phyloP scores from a whole-genome alignment of 2,113 vertebrate species.

The Poicephalus gulielmi region DNA sequence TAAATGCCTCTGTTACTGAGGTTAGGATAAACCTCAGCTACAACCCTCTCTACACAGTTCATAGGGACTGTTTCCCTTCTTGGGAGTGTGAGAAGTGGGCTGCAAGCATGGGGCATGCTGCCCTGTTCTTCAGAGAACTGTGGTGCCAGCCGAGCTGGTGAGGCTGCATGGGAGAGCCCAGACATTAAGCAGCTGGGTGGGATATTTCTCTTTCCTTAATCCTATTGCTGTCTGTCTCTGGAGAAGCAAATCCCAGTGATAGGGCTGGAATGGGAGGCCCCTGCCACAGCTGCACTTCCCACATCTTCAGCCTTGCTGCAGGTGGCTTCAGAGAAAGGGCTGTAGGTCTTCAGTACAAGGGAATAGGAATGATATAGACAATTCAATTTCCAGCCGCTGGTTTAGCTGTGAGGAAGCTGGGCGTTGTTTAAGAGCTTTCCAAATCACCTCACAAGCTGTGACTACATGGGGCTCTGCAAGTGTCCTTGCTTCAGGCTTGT shows the following conservation, averaged over 20 bases:
- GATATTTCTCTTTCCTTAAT: neutral
- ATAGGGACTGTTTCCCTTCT: neutral
- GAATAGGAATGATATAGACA: neutral
- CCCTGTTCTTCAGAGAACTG: neutral
- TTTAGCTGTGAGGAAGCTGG: neutral
- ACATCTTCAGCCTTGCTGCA: neutral
- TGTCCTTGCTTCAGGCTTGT: neutral
- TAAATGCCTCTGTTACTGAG: neutral
- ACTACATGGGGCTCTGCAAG: neutral
- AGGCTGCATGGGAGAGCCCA: neutral
- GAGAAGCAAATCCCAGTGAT: neutral
- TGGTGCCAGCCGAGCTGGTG: neutral
- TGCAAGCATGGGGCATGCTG: neutral
- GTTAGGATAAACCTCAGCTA: neutral
- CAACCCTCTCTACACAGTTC: neutral
- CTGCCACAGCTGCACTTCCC: neutral
- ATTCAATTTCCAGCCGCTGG: accelerated
- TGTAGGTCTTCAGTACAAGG: neutral
- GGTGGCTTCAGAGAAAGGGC: neutral
- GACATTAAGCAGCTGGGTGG: neutral
- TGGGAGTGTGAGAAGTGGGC: neutral
- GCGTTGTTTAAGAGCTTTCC: neutral
- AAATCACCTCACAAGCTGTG: accelerated
- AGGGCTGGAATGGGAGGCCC: neutral
- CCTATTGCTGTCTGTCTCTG: neutral